Conservation (phyloP, 2,888 invertebrate species). For the Beris chalybata region DNA sequence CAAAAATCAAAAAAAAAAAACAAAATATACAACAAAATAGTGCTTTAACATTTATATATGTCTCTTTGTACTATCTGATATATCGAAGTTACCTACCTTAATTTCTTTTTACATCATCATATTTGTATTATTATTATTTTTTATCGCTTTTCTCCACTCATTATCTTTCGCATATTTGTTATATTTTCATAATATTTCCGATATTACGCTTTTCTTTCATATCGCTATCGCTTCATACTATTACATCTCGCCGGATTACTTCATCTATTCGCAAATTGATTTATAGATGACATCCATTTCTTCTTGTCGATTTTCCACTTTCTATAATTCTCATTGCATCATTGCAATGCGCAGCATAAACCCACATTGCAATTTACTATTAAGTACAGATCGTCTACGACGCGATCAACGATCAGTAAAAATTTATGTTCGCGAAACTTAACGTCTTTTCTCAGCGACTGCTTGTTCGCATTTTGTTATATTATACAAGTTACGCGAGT, state of each 20-base stretch:
- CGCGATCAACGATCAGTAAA: no score
- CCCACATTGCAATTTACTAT: no score
- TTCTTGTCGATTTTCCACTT: constrained; percentile 15
- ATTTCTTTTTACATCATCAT: constrained; percentile 5
- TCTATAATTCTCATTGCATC: constrained; percentile 25
- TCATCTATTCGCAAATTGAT: constrained; percentile 13
- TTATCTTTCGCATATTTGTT: constrained; percentile 10
- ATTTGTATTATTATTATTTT: constrained; percentile 3
- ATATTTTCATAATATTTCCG: not conserved
- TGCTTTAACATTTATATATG: constrained; percentile 34
- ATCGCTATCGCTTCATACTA: constrained; percentile 9
- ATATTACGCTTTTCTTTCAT: constrained; percentile 7
- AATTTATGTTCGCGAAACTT: no score
- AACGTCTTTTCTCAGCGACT: no score
- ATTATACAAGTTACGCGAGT: no score
- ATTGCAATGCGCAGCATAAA: not conserved
- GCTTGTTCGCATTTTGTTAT: no score
- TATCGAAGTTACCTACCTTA: not conserved
- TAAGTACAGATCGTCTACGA: no score
- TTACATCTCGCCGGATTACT: constrained; percentile 13
- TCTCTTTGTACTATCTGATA: constrained; percentile 3
- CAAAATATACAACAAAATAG: constrained; percentile 18
- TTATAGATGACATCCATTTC: constrained; percentile 18
- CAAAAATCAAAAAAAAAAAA: constrained; percentile 10
- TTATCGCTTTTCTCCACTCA: constrained; percentile 18